Conservation (phyloP, 1,140 invertebrate genomes). For the Bombus waltoni region DNA sequence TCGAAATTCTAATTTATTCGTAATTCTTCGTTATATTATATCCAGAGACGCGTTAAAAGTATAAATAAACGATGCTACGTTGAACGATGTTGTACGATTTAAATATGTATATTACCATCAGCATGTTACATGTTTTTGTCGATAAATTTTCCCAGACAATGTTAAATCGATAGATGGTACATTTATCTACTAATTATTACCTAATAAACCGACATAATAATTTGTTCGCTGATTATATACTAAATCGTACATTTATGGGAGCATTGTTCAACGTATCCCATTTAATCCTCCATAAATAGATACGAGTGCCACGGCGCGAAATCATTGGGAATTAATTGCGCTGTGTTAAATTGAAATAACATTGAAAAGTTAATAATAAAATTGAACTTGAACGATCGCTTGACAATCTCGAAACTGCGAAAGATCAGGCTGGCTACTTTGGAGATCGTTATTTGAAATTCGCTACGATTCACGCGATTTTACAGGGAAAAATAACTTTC, state of each 20-base stretch:
- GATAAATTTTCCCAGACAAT: neutral
- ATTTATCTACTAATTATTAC: conserved; percentile 7
- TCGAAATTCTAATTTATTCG: neutral
- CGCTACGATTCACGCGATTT: neutral
- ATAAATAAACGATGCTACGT: too few relatives aligned
- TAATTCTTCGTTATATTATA: too few relatives aligned
- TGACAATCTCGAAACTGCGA: neutral
- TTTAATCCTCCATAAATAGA: conserved; percentile 30
- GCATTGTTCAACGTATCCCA: conserved; percentile 26
- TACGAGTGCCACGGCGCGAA: neutral
- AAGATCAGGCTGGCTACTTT: neutral
- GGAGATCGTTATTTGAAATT: neutral
- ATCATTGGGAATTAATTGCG: conserved; percentile 4
- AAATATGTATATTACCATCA: neutral
- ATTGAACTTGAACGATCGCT: neutral
- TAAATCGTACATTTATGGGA: neutral
- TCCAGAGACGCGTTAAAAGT: too few relatives aligned
- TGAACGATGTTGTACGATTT: too few relatives aligned
- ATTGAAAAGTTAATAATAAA: conserved; percentile 8
- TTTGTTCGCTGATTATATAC: neutral
- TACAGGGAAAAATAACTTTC: neutral
- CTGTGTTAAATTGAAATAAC: neutral
- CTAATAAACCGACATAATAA: conserved; percentile 12
- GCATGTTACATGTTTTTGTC: too few relatives aligned
- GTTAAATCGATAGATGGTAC: neutral